These are phyloP conservation scores for Dasypus novemcinctus DNA, from an alignment of 2,113 vertebrate genomes.

Conservation along the genomic window DNA sequence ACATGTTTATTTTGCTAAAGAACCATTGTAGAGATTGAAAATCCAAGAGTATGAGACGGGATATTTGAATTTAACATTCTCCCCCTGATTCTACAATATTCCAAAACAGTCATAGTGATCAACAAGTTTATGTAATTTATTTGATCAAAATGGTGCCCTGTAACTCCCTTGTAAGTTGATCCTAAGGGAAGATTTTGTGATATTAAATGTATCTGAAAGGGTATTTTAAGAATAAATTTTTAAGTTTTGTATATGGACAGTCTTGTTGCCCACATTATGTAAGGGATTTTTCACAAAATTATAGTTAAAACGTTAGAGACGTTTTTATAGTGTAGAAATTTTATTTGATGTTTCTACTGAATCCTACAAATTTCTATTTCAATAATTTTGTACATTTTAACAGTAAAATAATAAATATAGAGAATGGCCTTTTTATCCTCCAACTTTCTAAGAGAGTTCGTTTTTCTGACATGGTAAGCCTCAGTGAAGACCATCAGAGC, in stretches of 20 bases:
- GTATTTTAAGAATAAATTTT: background rate
- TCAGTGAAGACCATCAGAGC: background rate
- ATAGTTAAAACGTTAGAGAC: background rate
- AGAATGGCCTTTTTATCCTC: background rate
- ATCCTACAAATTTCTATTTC: background rate
- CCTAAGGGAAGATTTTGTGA: background rate
- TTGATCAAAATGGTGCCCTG: background rate
- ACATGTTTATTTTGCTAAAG: background rate
- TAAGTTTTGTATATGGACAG: background rate
- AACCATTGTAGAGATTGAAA: background rate
- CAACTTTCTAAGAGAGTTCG: background rate
- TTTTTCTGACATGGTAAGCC: background rate
- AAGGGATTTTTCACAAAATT: background rate
- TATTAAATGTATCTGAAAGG: background rate
- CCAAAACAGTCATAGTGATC: background rate
- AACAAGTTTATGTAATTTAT: background rate
- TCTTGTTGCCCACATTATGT: background rate
- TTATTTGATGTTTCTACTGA: background rate
- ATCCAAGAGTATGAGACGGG: background rate
- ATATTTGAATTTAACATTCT: background rate
- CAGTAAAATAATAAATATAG: background rate
- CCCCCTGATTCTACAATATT: background rate
- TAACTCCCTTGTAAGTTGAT: background rate
- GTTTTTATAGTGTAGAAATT: background rate
- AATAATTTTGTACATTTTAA: background rate